A percentile compares a stretch with the other conserved stretches of the same genome.
These are phyloP conservation scores for Dasypus novemcinctus DNA, from an alignment of 2,113 vertebrate species.

Conservation along the genomic window DNA sequence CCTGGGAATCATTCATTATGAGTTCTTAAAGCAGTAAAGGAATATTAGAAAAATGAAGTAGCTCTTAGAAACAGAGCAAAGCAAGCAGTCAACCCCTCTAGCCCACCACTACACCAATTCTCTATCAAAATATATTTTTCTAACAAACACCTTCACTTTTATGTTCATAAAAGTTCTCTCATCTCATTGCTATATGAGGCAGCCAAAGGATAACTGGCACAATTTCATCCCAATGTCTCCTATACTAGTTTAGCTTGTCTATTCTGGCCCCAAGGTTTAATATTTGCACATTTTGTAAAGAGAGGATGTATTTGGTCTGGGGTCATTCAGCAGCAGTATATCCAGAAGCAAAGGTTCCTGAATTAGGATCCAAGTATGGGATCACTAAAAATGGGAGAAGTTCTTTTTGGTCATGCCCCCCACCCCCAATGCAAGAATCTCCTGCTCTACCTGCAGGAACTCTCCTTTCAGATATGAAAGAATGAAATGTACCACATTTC, in stretches of 20 bases:
- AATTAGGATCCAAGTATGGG: constrained; percentile 59
- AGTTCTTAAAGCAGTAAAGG: constrained; percentile 20
- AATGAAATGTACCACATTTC: constrained; percentile 25
- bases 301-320: background rate
- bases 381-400: constrained; percentile 56
- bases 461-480: background rate
- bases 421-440: constrained; percentile 48
- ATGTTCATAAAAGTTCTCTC: constrained; percentile 45
- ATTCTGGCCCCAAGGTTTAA: background rate
- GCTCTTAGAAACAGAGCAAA: constrained; percentile 39
- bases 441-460: background rate
- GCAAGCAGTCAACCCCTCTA: background rate
- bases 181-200: background rate
- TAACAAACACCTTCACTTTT: constrained; percentile 28
- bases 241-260: background rate
- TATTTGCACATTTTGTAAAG: background rate
- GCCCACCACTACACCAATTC: background rate
- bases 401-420: constrained; percentile 60
- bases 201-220: constrained; percentile 49
- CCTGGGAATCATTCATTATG: constrained; percentile 40
- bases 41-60: constrained; percentile 52
- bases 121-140: background rate
- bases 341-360: constrained; percentile 58
- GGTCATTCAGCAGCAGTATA: constrained; percentile 79
- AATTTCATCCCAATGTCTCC: background rate